phyloP scores from a whole-genome alignment of 2,888 invertebrate genomes.

The Philonicus albiceps region DNA sequence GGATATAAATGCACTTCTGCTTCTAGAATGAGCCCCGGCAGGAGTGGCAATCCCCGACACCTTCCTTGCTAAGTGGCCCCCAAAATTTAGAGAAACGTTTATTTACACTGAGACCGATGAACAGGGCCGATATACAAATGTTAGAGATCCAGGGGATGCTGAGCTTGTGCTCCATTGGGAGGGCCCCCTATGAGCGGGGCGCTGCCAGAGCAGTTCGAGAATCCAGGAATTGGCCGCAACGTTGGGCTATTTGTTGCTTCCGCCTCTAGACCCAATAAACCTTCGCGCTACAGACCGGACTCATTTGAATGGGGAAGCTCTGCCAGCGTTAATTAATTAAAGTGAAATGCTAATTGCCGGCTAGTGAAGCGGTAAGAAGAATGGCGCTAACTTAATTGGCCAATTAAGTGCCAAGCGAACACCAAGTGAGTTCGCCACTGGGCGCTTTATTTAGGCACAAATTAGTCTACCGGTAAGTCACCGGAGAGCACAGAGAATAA shows the following conservation, averaged over 20 bases:
- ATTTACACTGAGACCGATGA: constrained; percentile 9
- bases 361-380: constrained; percentile 44
- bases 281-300: background rate
- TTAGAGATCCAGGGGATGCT: background rate
- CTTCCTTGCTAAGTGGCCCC: constrained; percentile 3
- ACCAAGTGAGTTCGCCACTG: background rate
- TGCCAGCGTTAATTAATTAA: constrained; percentile 47
- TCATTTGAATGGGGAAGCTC: constrained; percentile 16
- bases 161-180: background rate
- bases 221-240: background rate
- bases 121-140: background rate
- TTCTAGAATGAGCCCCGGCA: background rate
- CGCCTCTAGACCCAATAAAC: background rate
- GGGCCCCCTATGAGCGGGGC: background rate
- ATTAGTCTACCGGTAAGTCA: background rate
- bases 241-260: constrained; percentile 29
- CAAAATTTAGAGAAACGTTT: constrained; percentile 33
- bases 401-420: constrained; percentile 24
- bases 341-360: constrained; percentile 48
- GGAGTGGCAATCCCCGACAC: background rate
- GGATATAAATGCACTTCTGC: background rate
- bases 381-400: constrained; percentile 46
- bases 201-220: background rate
- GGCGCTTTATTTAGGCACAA: background rate
- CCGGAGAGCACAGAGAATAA: background rate